Conservation (phyloP, 92 coral and sea anemone genomes). For the Porites rus region DNA sequence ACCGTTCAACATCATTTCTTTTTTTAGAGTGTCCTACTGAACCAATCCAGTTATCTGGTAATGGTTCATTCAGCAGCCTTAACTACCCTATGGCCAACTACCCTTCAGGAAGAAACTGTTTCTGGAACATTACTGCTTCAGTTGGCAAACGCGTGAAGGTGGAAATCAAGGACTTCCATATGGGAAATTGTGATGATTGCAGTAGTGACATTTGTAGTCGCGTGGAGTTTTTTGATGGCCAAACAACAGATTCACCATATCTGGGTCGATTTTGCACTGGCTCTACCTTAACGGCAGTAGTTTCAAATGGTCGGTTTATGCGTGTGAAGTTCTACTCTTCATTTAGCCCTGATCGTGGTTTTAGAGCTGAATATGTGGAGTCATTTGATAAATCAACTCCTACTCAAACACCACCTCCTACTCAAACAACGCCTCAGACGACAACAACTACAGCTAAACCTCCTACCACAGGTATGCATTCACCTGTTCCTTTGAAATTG, state of each 20-base stretch:
- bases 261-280: slow-evolving; percentile 24
- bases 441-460: background rate
- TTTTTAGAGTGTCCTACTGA: slow-evolving; percentile 13
- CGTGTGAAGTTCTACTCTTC: slow-evolving; percentile 9
- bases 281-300: background rate
- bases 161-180: background rate
- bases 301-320: slow-evolving; percentile 43
- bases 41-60: slow-evolving; percentile 16
- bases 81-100: slow-evolving; percentile 5
- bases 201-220: background rate
- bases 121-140: slow-evolving; percentile 21
- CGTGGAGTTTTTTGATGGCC: slow-evolving; percentile 36
- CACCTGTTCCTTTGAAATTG: too few relatives aligned
- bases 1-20: background rate
- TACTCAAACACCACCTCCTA: background rate
- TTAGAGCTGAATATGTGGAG: slow-evolving; percentile 20
- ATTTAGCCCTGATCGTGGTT: background rate
- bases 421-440: background rate
- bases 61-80: slow-evolving; percentile 34
- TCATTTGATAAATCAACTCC: background rate
- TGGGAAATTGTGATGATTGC: slow-evolving; percentile 1
- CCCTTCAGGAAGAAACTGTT: background rate
- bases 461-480: background rate
- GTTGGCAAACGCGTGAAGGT: slow-evolving; percentile 23
- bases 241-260: background rate